Evolutionary conservation across 2,888 invertebrate species (phyloP).

Genomic region (Oscheius sp.): DNA sequence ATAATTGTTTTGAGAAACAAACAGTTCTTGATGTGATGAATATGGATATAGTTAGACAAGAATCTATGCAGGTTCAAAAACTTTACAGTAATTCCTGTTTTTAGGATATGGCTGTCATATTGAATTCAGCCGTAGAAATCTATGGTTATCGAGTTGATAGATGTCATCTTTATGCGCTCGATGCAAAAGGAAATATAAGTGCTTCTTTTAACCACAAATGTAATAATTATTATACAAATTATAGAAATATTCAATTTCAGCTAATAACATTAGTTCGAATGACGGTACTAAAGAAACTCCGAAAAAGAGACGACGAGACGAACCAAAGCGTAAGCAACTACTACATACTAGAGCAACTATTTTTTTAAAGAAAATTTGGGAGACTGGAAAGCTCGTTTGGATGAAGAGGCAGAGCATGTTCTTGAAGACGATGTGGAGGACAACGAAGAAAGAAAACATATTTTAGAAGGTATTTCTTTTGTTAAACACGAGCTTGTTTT

Average conservation of each 20-base stretch:
- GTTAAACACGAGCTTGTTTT: background rate
- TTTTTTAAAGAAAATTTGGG: conserved; percentile 12
- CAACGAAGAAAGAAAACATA: conserved; percentile 13
- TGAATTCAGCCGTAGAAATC: conserved; percentile 9
- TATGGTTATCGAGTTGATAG: conserved; percentile 27
- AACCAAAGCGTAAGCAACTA: background rate
- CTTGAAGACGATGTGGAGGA: background rate
- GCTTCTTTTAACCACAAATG: background rate
- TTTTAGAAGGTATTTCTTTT: background rate
- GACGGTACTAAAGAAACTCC: background rate
- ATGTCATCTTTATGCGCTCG: background rate
- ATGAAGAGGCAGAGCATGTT: conserved; percentile 15
- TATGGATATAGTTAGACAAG: background rate
- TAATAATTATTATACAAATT: no score
- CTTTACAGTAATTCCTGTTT: background rate
- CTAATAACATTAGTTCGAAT: background rate
- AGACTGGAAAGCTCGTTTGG: conserved; percentile 17
- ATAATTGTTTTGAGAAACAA: conserved; percentile 27
- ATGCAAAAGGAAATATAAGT: background rate
- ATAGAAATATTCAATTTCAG: no score
- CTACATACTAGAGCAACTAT: background rate
- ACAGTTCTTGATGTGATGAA: conserved; percentile 27
- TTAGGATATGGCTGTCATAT: conserved; percentile 29
- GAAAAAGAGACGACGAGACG: background rate
- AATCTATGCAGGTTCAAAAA: conserved; percentile 10